A percentile compares a stretch with the other conserved stretches of the same genome.
phyloP scores from a whole-genome alignment of 2,888 invertebrate species.

The Polylopha cassiicola region DNA sequence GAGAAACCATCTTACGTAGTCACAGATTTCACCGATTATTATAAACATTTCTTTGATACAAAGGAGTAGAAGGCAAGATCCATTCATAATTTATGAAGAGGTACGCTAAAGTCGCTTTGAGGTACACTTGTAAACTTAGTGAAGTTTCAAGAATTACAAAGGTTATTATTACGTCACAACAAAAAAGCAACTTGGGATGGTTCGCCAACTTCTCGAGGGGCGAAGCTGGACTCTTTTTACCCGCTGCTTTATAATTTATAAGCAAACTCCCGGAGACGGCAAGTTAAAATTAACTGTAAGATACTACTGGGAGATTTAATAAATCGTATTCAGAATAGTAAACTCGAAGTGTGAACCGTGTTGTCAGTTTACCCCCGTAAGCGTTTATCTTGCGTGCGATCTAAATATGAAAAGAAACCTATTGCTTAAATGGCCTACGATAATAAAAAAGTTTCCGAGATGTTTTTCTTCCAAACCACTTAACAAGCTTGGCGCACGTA shows the following conservation, averaged over 20 bases:
- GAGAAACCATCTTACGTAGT: too few species aligned
- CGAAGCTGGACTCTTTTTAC: conserved; percentile 33
- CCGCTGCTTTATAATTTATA: conserved; percentile 32
- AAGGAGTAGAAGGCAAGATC: conserved; percentile 30
- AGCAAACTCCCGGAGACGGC: conserved; percentile 15
- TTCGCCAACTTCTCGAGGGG: conserved; percentile 41
- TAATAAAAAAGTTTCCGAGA: conserved; percentile 75
- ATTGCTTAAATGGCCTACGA: conserved; percentile 68
- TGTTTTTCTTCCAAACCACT: conserved; percentile 78
- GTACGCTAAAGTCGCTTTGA: conserved; percentile 40
- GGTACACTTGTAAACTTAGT: conserved; percentile 44
- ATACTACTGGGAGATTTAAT: conserved; percentile 12
- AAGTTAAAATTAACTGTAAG: conserved; percentile 20
- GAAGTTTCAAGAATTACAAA: conserved; percentile 55
- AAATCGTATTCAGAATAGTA: conserved; percentile 4
- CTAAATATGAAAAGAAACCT: conserved; percentile 30
- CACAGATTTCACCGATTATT: conserved; percentile 13
- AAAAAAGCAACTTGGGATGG: conserved; percentile 45
- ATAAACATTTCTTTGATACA: conserved; percentile 23
- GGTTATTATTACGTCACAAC: conserved; percentile 52
- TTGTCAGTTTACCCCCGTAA: conserved; percentile 9
- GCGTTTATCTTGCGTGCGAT: conserved; percentile 18
- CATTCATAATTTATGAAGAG: conserved; percentile 43
- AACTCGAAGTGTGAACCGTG: conserved; percentile 4
- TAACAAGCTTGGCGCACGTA: conserved; percentile 76